Evolutionary conservation across 2,113 vertebrate genomes (phyloP).

Genomic region (Lagopus leucura): DNA sequence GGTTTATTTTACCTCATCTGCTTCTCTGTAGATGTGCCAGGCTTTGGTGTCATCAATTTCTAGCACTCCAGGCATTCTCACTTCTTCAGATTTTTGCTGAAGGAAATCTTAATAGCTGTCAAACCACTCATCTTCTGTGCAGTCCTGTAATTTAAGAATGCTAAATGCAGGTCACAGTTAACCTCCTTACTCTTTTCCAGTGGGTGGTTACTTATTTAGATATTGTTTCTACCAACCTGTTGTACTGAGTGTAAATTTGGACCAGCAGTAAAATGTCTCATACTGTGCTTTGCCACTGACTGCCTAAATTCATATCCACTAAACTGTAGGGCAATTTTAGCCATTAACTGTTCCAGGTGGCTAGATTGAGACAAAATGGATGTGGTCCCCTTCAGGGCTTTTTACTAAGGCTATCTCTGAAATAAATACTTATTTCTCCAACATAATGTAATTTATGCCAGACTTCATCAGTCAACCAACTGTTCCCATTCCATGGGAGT

Average conservation of each 20-base stretch:
- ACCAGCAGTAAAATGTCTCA: background rate
- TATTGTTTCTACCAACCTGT: background rate
- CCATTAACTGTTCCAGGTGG: background rate
- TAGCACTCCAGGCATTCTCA: background rate
- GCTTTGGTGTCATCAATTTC: background rate
- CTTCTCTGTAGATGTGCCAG: background rate
- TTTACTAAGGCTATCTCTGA: background rate
- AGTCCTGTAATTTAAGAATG: background rate
- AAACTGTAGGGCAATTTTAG: background rate
- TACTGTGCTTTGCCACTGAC: background rate
- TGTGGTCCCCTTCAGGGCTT: background rate
- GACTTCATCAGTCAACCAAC: background rate
- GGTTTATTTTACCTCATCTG: background rate
- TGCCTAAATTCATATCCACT: background rate
- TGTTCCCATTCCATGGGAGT: background rate
- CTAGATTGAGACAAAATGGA: background rate
- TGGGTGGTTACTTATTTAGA: background rate
- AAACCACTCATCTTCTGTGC: background rate
- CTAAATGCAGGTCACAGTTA: background rate
- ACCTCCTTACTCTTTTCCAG: background rate
- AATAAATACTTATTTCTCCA: constrained; percentile 2
- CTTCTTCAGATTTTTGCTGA: constrained; percentile 7
- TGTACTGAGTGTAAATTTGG: background rate
- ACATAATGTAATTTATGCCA: background rate
- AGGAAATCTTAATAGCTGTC: background rate